Conservation (phyloP, 2,797 vertebrate genomes). For the Syngnathus acus region DNA sequence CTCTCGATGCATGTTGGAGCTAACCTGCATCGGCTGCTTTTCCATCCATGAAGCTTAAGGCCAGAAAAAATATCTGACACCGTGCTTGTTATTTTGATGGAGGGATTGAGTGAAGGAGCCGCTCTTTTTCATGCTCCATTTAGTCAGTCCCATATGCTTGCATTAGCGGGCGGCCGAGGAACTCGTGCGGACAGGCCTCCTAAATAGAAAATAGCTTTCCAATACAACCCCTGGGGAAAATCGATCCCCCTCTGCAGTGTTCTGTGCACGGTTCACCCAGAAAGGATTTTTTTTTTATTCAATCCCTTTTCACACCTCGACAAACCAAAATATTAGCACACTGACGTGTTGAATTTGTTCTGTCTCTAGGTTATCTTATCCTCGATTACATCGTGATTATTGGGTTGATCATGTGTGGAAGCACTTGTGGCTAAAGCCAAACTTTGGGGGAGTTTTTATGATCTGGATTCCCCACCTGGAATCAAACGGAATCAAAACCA, state of each 20-base stretch:
- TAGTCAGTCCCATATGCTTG: constrained; percentile 33
- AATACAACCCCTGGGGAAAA: constrained; percentile 43
- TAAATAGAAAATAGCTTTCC: constrained; percentile 54
- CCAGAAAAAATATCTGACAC: constrained; percentile 40
- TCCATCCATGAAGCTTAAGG: constrained; percentile 24
- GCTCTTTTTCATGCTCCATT: constrained; percentile 33
- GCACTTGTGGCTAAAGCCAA: not conserved
- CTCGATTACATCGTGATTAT: not conserved
- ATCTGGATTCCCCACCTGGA: too few species aligned
- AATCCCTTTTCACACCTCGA: not conserved
- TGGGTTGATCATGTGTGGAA: not conserved
- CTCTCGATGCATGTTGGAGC: constrained; percentile 25
- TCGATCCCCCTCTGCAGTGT: constrained; percentile 51
- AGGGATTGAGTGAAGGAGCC: constrained; percentile 43
- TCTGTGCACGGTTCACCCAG: constrained; percentile 17
- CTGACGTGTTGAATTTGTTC: not conserved
- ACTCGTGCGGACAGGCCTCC: constrained; percentile 41
- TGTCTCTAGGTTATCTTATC: not conserved
- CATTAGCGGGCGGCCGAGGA: constrained; percentile 27
- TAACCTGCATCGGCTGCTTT: constrained; percentile 15
- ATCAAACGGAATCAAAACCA: too few species aligned
- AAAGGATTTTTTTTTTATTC: not conserved
- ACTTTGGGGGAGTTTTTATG: not conserved
- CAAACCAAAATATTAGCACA: not conserved
- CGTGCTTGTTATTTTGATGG: constrained; percentile 46